phyloP scores from a whole-genome alignment of 2,888 invertebrate species.

The Philonicus albiceps region DNA sequence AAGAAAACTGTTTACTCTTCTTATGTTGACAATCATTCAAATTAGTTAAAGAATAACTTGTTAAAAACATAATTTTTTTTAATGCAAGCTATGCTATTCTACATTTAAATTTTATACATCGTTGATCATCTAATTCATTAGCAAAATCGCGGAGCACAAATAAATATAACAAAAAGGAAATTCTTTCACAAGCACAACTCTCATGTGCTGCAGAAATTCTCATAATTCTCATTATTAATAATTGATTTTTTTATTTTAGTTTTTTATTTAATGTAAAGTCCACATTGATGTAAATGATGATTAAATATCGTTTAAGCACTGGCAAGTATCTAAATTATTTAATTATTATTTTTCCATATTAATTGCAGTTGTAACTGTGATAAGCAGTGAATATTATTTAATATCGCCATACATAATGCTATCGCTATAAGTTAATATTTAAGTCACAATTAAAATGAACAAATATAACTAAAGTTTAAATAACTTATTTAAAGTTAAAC shows the following conservation, averaged over 20 bases:
- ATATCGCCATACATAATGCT: not conserved
- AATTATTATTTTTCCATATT: not conserved
- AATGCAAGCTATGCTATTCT: not conserved
- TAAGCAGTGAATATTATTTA: too few species aligned
- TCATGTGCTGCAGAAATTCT: not conserved
- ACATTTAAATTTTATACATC: not conserved
- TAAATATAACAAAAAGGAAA: not conserved
- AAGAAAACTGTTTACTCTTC: not conserved
- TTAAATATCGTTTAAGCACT: not conserved
- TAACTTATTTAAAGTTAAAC: not conserved
- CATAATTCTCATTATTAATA: not conserved
- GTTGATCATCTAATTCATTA: not conserved
- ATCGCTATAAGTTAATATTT: not conserved
- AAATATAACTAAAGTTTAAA: not conserved
- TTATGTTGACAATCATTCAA: not conserved
- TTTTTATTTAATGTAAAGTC: not conserved
- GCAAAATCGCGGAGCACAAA: not conserved
- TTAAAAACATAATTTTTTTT: not conserved
- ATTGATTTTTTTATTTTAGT: not conserved
- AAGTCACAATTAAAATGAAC: not conserved
- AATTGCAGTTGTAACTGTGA: not conserved
- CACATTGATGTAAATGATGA: not conserved
- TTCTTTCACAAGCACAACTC: not conserved
- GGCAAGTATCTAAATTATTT: not conserved
- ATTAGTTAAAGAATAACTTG: not conserved